Percentiles rank a stretch among this genome's conserved stretches.
Conservation (phyloP, 2,797 vertebrate species). For the Crocodylus rhombifer region DNA sequence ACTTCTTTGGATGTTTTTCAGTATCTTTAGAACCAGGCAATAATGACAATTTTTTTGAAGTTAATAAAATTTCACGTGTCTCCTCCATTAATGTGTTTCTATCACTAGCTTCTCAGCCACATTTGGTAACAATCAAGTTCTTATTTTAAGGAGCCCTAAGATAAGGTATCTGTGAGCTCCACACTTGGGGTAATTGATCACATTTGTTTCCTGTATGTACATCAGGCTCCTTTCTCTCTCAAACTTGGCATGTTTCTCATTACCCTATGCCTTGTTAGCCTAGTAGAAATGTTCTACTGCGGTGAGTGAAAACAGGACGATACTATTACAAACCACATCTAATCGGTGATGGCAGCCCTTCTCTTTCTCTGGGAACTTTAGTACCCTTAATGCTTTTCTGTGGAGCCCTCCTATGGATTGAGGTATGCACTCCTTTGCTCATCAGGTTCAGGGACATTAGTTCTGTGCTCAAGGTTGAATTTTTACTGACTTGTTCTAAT, state of each 20-base stretch:
- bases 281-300: slow-evolving; percentile 79
- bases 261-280: slow-evolving; percentile 85
- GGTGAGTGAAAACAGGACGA: slow-evolving; percentile 83
- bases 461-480: background rate
- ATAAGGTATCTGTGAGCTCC: slow-evolving; percentile 93
- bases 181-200: slow-evolving; percentile 93
- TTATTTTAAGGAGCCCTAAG: slow-evolving; percentile 91
- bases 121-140: slow-evolving; percentile 97
- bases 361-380: slow-evolving; percentile 42
- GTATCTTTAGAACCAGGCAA: slow-evolving; percentile 78
- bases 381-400: slow-evolving; percentile 2
- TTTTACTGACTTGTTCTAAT: background rate
- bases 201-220: slow-evolving; percentile 91
- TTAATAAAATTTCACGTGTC: slow-evolving; percentile 83
- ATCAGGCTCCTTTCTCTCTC: slow-evolving; percentile 88
- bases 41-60: slow-evolving; percentile 79
- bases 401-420: slow-evolving; percentile 46
- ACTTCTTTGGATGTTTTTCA: slow-evolving; percentile 79
- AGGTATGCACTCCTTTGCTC: background rate
- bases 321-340: slow-evolving; percentile 80
- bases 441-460: background rate
- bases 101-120: slow-evolving; percentile 81
- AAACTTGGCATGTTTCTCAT: slow-evolving; percentile 86
- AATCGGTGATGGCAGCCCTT: slow-evolving; percentile 74
- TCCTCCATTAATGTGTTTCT: slow-evolving; percentile 78